Conservation (phyloP, 2,797 vertebrate species). For the Vireo griseus region DNA sequence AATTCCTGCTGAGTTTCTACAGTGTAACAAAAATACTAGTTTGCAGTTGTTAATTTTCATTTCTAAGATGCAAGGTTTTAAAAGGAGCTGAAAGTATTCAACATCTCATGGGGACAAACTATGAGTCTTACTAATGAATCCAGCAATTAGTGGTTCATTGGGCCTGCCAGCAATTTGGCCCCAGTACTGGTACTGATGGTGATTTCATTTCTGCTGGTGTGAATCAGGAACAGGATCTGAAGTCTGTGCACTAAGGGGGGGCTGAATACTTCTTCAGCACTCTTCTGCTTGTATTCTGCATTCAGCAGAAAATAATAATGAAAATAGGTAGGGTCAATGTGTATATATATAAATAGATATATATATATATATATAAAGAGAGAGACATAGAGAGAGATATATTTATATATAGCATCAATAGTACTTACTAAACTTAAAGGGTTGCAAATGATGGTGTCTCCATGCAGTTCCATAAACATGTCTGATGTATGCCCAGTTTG, state of each 20-base stretch:
- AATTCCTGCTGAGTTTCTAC: slow-evolving; percentile 35
- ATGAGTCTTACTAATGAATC: slow-evolving; percentile 64
- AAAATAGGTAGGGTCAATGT: too few relatives aligned
- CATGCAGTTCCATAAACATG: not conserved
- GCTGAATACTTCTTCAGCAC: not conserved
- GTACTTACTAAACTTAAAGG: not conserved
- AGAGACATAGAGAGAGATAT: rapidly evolving
- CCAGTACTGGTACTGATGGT: slow-evolving; percentile 19
- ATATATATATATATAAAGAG: too few relatives aligned
- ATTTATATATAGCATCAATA: not conserved
- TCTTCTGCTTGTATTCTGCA: not conserved
- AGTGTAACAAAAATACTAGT: slow-evolving; percentile 33
- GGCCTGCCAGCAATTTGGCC: slow-evolving; percentile 66
- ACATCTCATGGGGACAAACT: slow-evolving; percentile 55
- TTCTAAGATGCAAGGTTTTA: slow-evolving; percentile 39
- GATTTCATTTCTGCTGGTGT: slow-evolving; percentile 43
- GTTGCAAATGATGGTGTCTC: not conserved
- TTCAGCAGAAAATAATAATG: not conserved
- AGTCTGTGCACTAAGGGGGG: not conserved
- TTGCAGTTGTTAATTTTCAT: slow-evolving; percentile 60
- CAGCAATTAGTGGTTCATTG: slow-evolving; percentile 61
- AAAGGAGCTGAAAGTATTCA: slow-evolving; percentile 48
- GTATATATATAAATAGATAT: too few relatives aligned
- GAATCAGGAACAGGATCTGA: slow-evolving; percentile 41
- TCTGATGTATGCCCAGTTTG: not conserved